Percentiles rank a stretch among this genome's conserved stretches.
Evolutionary conservation across 2,113 vertebrate genomes (phyloP).

Genomic region (Erythrocercus mccallii): DNA sequence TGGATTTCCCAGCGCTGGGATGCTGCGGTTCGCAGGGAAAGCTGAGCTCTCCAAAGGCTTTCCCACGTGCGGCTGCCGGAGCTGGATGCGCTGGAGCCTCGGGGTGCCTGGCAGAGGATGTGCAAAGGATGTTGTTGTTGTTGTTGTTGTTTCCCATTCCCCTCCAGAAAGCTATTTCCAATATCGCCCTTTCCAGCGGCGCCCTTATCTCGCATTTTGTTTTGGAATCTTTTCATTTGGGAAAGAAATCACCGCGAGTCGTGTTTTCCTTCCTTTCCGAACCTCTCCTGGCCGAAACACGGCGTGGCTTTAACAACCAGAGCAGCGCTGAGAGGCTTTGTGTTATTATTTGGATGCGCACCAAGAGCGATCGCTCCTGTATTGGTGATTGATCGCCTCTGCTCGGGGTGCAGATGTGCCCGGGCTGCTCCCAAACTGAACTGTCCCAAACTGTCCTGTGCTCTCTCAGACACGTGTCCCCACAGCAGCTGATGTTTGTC

Average conservation of each 20-base stretch:
- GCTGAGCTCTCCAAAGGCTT: background rate
- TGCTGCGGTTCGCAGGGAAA: background rate
- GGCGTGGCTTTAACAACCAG: rapidly evolving
- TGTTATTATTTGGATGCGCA: rapidly evolving
- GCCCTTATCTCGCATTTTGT: background rate
- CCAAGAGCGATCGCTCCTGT: rapidly evolving
- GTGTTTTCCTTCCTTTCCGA: background rate
- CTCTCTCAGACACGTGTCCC: background rate
- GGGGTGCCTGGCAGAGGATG: background rate
- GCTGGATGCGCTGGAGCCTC: background rate
- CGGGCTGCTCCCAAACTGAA: background rate
- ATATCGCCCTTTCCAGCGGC: rapidly evolving
- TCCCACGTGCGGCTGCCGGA: background rate
- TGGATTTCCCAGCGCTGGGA: background rate
- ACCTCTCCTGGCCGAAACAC: background rate
- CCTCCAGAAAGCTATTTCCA: background rate
- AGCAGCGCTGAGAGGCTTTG: background rate
- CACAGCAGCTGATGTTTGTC: background rate
- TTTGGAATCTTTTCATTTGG: background rate
- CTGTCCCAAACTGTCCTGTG: too few species aligned
- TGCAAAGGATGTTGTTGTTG: background rate
- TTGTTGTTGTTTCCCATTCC: background rate
- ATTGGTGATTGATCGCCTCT: rapidly evolving
- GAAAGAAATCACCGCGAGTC: background rate
- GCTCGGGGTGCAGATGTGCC: rapidly evolving